Evolutionary conservation across 2,888 invertebrate species (phyloP).

Genomic region (Acanthosoma haemorrhoidale): DNA sequence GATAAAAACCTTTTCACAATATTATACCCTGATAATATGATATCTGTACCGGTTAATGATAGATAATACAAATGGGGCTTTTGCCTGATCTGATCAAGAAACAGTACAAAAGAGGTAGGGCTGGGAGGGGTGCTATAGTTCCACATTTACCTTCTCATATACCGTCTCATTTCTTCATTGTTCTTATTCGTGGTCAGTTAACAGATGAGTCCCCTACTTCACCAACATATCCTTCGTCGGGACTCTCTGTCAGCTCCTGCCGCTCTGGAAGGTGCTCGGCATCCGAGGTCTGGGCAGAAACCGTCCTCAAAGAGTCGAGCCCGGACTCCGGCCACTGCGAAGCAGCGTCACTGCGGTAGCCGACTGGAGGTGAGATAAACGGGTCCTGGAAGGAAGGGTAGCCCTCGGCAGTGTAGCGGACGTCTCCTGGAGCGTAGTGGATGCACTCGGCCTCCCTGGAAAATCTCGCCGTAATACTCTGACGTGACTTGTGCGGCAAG

Average conservation of each 20-base stretch:
- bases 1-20: constrained; percentile 6
- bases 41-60: background rate
- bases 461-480: constrained; percentile 43
- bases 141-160: background rate
- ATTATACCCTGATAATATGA: constrained; percentile 27
- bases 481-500: constrained; percentile 62
- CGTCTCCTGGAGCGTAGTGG: constrained; percentile 52
- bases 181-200: constrained; percentile 43
- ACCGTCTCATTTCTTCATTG: background rate
- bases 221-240: constrained; percentile 82
- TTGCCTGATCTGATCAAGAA: no score
- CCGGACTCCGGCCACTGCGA: constrained; percentile 41
- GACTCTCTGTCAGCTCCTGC: constrained; percentile 62
- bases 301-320: constrained; percentile 36
- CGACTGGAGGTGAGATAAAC: constrained; percentile 40
- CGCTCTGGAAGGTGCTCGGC: constrained; percentile 49
- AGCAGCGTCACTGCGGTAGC: constrained; percentile 38
- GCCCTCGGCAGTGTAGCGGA: constrained; percentile 74
- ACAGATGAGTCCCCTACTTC: constrained; percentile 63
- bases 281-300: constrained; percentile 35
- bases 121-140: background rate
- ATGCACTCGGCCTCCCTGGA: constrained; percentile 62
- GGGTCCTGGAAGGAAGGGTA: constrained; percentile 57
- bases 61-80: no score
- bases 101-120: background rate